A percentile compares a stretch with the other conserved stretches of the same genome.
Evolutionary conservation across 2,888 invertebrate genomes (phyloP).

Genomic region (Epinotia bilunana): DNA sequence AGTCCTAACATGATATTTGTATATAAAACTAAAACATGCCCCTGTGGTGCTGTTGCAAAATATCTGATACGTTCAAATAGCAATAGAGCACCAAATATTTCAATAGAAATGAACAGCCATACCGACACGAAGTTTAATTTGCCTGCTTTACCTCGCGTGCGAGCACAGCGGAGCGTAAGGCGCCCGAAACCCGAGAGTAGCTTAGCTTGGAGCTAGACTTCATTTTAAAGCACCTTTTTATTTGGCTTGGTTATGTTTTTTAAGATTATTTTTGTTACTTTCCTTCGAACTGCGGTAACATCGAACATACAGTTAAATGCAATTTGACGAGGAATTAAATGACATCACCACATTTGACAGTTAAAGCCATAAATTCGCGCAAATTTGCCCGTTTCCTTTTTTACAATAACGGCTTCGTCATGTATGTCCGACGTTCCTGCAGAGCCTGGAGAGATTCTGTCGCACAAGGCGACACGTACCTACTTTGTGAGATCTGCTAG

Average conservation of each 20-base stretch:
- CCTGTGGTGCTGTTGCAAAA: not conserved
- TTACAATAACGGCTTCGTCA: constrained; percentile 37
- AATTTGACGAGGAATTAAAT: not conserved
- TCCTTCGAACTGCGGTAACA: constrained; percentile 55
- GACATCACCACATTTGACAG: not conserved
- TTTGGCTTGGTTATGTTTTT: constrained; percentile 71
- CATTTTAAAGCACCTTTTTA: constrained; percentile 68
- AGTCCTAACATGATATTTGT: not conserved
- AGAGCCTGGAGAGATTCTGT: constrained; percentile 65
- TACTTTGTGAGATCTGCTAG: constrained; percentile 77
- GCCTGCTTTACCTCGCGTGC: constrained; percentile 21
- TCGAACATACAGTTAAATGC: constrained; percentile 52
- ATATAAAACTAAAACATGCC: not conserved
- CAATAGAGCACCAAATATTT: not conserved
- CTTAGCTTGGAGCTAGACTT: constrained; percentile 77
- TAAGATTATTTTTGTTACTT: constrained; percentile 68
- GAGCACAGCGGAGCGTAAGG: constrained; percentile 1
- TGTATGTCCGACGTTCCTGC: constrained; percentile 64
- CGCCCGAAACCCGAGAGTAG: constrained; percentile 46
- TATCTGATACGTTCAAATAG: not conserved
- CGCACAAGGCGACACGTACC: constrained; percentile 61
- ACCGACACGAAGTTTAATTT: constrained; percentile 21
- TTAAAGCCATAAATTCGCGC: not conserved
- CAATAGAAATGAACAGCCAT: not conserved
- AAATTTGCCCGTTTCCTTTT: not conserved